Conservation (phyloP, 2,113 vertebrate genomes). For the Antechinus stuartii region DNA sequence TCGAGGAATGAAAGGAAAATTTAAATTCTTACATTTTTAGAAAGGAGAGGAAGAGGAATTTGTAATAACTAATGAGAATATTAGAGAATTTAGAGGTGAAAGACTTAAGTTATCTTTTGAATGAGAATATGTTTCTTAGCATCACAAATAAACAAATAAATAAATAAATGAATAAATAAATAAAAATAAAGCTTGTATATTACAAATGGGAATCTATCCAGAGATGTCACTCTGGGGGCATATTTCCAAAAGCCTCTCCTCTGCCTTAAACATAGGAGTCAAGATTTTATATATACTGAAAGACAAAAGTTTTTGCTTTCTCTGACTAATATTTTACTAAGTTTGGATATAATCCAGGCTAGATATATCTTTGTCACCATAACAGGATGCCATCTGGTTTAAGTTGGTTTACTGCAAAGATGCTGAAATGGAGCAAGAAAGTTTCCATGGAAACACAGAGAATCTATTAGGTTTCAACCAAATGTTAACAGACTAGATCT, state of each 20-base stretch:
- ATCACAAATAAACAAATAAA: neutral
- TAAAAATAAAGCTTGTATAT: neutral
- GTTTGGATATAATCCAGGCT: slow-evolving; percentile 19
- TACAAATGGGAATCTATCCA: neutral
- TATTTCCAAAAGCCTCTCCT: neutral
- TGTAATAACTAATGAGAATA: no score
- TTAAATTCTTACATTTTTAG: no score
- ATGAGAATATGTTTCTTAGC: no score
- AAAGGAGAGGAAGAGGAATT: no score
- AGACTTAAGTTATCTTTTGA: no score
- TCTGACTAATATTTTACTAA: neutral
- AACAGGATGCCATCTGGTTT: slow-evolving; percentile 49
- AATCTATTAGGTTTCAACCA: slow-evolving; percentile 65
- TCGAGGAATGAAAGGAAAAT: no score
- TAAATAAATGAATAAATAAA: neutral
- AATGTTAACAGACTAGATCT: slow-evolving; percentile 70
- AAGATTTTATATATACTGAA: neutral
- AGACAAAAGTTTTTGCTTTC: neutral
- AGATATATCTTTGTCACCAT: slow-evolving; percentile 12
- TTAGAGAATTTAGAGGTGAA: no score
- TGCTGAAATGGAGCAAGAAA: slow-evolving; percentile 63
- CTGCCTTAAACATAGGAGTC: neutral
- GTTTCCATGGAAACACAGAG: slow-evolving; percentile 60
- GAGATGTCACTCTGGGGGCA: neutral
- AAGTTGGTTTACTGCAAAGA: slow-evolving; percentile 24